Conservation (phyloP, 2,888 invertebrate species). For the Ctena decussata region DNA sequence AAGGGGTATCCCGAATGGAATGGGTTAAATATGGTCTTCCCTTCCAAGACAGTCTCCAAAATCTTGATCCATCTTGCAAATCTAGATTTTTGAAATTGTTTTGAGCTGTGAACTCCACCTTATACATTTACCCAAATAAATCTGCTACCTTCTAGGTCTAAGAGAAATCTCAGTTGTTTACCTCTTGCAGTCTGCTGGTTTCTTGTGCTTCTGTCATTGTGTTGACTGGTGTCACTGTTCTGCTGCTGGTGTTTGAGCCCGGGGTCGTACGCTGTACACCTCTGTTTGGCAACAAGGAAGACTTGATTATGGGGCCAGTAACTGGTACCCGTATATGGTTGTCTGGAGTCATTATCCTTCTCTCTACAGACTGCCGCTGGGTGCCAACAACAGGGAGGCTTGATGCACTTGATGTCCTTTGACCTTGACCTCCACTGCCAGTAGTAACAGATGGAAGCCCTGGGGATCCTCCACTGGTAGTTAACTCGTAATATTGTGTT, state of each 20-base stretch:
- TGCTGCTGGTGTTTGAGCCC: conserved; percentile 71
- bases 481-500: conserved; percentile 73
- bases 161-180: too few relatives aligned
- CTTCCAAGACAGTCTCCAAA: too few relatives aligned
- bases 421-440: conserved; percentile 22
- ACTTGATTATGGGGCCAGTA: conserved; percentile 50
- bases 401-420: conserved; percentile 59
- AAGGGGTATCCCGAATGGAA: too few relatives aligned
- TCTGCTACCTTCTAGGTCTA: neutral
- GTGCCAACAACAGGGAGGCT: conserved; percentile 70
- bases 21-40: too few relatives aligned
- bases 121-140: too few relatives aligned
- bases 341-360: conserved; percentile 77
- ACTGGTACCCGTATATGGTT: conserved; percentile 70
- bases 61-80: too few relatives aligned
- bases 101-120: too few relatives aligned
- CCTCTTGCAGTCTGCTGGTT: conserved; percentile 59
- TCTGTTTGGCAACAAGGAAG: conserved; percentile 60
- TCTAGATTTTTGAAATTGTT: too few relatives aligned
- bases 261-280: conserved; percentile 50
- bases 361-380: conserved; percentile 61
- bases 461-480: conserved; percentile 20
- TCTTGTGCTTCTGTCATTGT: conserved; percentile 20
- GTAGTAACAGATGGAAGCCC: neutral
- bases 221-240: conserved; percentile 78